These are phyloP conservation scores for Alethe diademata DNA, from an alignment of 2,113 vertebrate species.

Conservation along the genomic window DNA sequence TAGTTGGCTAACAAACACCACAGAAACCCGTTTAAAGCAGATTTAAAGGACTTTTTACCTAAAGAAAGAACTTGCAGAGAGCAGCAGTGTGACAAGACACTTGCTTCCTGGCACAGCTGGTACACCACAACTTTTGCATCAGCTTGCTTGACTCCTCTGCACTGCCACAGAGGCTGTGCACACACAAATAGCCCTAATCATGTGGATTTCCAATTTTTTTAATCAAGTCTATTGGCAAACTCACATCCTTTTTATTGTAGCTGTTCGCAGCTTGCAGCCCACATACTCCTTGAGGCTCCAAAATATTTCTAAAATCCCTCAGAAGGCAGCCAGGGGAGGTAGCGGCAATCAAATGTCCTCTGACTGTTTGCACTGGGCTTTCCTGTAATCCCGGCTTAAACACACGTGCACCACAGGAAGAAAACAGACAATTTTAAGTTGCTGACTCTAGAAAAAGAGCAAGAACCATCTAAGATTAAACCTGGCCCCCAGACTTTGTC, in stretches of 20 bases:
- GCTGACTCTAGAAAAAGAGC: constrained; percentile 4
- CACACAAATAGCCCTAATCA: neutral
- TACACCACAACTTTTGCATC: neutral
- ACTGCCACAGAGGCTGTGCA: neutral
- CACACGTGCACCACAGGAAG: neutral
- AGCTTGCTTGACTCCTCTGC: neutral
- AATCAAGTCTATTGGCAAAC: neutral
- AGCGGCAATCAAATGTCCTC: neutral
- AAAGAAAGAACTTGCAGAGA: neutral
- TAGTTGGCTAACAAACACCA: neutral
- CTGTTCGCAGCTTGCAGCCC: neutral
- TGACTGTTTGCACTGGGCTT: neutral
- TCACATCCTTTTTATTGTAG: neutral
- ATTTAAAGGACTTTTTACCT: neutral
- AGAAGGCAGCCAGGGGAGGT: neutral
- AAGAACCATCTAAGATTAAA: neutral
- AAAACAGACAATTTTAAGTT: constrained; percentile 22
- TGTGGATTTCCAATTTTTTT: neutral
- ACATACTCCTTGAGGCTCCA: neutral
- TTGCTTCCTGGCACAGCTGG: neutral
- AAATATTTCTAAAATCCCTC: neutral
- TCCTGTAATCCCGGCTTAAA: constrained; percentile 31
- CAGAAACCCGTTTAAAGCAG: neutral
- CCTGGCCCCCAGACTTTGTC: neutral
- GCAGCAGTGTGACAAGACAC: neutral